Evolutionary conservation across 1,140 invertebrate genomes (phyloP).

Genomic region (Rhopalosiphum maidis): DNA sequence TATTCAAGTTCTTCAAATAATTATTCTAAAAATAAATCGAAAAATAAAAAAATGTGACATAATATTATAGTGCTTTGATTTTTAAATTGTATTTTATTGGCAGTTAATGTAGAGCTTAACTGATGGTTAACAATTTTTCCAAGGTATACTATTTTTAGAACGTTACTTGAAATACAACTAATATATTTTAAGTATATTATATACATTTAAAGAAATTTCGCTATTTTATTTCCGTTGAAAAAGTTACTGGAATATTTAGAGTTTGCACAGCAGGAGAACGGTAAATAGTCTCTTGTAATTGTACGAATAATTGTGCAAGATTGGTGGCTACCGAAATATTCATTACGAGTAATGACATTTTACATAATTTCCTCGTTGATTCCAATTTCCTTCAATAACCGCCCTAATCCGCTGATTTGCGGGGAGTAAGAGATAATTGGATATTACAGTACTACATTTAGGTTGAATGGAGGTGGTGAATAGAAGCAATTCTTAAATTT

Average conservation of each 20-base stretch:
- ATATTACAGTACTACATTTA: background rate
- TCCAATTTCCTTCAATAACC: slow-evolving; percentile 24
- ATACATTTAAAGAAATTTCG: background rate
- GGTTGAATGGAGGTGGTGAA: background rate
- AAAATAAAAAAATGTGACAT: background rate
- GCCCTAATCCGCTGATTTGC: background rate
- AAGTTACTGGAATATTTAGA: background rate
- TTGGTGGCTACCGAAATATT: slow-evolving; percentile 8
- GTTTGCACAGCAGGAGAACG: background rate
- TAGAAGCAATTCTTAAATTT: slow-evolving; percentile 1
- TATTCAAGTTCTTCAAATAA: too few relatives aligned
- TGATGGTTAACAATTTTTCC: background rate
- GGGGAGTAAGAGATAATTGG: slow-evolving; percentile 16
- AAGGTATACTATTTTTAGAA: background rate
- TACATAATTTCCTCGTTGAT: background rate
- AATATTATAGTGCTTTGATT: background rate
- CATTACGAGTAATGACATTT: slow-evolving; percentile 19
- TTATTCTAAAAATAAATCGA: background rate
- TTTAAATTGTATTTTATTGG: background rate
- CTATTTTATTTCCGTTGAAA: background rate
- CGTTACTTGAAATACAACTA: background rate
- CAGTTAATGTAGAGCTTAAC: background rate
- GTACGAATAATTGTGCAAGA: background rate
- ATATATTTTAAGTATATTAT: background rate
- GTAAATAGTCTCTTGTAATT: background rate